Evolutionary conservation across 23 tunicate genomes (phyloP), one percentile per base, ranked within the genome.

Genomic region (Ascidia mentula): DNA sequence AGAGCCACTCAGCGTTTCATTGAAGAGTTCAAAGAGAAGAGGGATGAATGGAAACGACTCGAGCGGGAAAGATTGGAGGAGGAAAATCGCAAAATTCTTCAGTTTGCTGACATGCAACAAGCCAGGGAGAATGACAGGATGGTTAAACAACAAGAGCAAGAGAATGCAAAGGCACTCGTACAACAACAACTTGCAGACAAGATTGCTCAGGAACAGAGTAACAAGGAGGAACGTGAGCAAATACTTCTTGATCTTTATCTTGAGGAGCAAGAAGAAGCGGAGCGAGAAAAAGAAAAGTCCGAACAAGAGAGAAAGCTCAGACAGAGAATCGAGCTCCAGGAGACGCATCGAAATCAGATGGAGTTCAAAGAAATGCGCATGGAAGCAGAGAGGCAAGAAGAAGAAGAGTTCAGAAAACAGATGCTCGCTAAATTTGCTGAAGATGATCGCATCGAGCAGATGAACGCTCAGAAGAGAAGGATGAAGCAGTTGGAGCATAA

Each of bases 401-500:
- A 95, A 71, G 99, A 90, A 26, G 96, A 90, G 35, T 95, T 89
- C 76, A 78, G 99, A 59, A 69, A 76, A 72, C 96, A 90, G 79
- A 95, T 95, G 99, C 79, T 95, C 40, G 99, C 89, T 46, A 95
- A 95, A 59, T 95, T 95, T 79, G 99, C 99, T 32, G 96, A 95
- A 59, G 99, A 95, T 76, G 99, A 95, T 80, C 89, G 96, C 3
- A 86, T 95, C 31, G 99, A 95, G 76, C 99, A 95, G 60, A 95
- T 95, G 96, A 95, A 95, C 46, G 92, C 89, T 30, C 96, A 95
- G 77, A 95, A 95, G 72, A 82, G 99, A 26, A 81, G 99, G 69
- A 95, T 95, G 99, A 90, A 89, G 69, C 99, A 95, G 80, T 87
- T 90, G 37, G 92, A 95, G 38, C 99, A 95, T 69, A 95, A 95